Conservation (phyloP, 2,113 vertebrate genomes). For the Cervus canadensis region DNA sequence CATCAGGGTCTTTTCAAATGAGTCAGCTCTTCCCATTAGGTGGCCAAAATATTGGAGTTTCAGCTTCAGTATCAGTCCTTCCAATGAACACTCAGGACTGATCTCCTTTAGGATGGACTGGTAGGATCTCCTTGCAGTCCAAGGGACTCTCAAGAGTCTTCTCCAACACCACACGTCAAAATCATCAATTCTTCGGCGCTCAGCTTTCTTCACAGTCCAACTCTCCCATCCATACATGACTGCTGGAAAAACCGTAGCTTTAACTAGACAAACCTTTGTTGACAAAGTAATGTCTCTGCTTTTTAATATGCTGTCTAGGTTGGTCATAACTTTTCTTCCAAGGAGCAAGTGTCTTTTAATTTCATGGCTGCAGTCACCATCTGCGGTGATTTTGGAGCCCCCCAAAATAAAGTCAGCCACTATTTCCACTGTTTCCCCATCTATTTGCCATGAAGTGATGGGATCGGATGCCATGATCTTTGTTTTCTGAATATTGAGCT, state of each 20-base stretch:
- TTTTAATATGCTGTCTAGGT: background rate
- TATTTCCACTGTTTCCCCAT: background rate
- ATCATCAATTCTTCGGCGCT: background rate
- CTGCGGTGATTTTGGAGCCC: background rate
- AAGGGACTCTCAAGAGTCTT: background rate
- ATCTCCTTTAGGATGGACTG: background rate
- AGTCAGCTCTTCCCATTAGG: background rate
- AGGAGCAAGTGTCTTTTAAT: background rate
- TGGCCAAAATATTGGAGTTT: background rate
- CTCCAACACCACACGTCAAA: background rate
- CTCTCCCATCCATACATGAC: background rate
- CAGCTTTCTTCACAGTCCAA: background rate
- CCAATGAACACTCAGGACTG: background rate
- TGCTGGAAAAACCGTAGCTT: background rate
- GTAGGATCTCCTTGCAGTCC: background rate
- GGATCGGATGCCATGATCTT: background rate
- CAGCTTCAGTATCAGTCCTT: background rate
- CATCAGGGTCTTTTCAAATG: background rate
- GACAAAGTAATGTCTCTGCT: background rate
- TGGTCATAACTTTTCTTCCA: background rate
- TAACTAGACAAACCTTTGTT: background rate
- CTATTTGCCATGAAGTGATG: background rate
- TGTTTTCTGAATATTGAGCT: background rate
- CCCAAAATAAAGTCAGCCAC: background rate
- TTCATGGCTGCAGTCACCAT: background rate